Evolutionary conservation across 30 jellyfish, hydroid and myxozoan genomes (phyloP).

Genomic region (Pelagia noctiluca): DNA sequence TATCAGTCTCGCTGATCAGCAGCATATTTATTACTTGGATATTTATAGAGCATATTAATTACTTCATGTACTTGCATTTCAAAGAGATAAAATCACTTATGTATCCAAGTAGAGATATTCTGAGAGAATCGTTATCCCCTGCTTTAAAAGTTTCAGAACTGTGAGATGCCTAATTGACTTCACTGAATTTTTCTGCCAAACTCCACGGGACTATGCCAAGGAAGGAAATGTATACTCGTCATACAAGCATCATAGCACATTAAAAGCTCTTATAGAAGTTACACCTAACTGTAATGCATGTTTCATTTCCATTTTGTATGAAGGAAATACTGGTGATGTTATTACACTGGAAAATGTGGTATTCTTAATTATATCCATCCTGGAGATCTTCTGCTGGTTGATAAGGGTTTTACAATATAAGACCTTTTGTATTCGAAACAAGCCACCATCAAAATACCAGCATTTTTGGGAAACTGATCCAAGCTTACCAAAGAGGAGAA

Average conservation of each 20-base stretch:
- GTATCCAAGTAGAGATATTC: constrained; percentile 68
- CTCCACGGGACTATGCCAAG: constrained; percentile 65
- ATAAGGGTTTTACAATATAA: constrained; percentile 80
- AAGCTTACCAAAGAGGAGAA: constrained; percentile 74
- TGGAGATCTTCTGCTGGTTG: constrained; percentile 76
- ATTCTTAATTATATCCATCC: constrained; percentile 65
- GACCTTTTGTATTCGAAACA: constrained; percentile 63
- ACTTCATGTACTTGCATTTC: constrained; percentile 62
- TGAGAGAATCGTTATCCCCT: constrained; percentile 38
- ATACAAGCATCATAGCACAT: constrained; percentile 65
- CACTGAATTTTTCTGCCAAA: constrained; percentile 56
- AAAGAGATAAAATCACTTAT: constrained; percentile 57
- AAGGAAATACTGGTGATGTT: constrained; percentile 35
- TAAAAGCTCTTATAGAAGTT: constrained; percentile 68
- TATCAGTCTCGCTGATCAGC: constrained; percentile 63
- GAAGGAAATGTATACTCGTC: constrained; percentile 66
- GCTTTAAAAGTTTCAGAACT: constrained; percentile 56
- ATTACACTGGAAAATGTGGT: constrained; percentile 6
- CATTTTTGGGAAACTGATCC: constrained; percentile 67
- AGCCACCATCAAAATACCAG: constrained; percentile 84
- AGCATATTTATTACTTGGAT: constrained; percentile 77
- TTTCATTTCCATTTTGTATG: constrained; percentile 35
- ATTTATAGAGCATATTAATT: too few species aligned
- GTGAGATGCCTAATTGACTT: constrained; percentile 55
- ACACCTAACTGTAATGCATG: constrained; percentile 57